Evolutionary conservation across 2,113 vertebrate species (phyloP).

Genomic region (Laticauda laticaudata): DNA sequence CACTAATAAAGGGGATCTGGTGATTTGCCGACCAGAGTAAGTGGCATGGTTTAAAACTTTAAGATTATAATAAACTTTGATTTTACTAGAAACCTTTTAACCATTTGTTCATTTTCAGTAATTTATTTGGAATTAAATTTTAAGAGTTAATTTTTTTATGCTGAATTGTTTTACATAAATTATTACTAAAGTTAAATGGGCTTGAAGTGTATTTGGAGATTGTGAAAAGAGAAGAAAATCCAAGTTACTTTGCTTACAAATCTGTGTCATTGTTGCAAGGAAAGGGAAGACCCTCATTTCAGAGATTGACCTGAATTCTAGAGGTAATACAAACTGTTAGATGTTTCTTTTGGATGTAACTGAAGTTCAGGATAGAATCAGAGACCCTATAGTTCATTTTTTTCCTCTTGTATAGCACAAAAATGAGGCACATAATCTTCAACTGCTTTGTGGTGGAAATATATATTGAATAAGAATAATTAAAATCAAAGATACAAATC

Average conservation of each 20-base stretch:
- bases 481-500: background rate
- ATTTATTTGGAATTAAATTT: background rate
- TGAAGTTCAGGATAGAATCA: background rate
- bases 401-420: background rate
- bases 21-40: conserved; percentile 98
- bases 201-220: background rate
- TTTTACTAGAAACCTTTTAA: background rate
- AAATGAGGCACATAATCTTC: background rate
- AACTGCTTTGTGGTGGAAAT: background rate
- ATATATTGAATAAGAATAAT: background rate
- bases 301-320: background rate
- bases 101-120: background rate
- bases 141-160: conserved; percentile 8
- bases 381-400: background rate
- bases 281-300: background rate
- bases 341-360: background rate
- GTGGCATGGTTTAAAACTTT: conserved; percentile 54
- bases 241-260: background rate
- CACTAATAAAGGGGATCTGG: conserved; percentile 98
- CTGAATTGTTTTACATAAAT: background rate
- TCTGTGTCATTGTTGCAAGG: background rate
- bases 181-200: background rate
- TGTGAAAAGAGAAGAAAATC: background rate
- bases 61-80: background rate
- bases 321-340: background rate